Conservation (phyloP, 2,888 invertebrate genomes). For the Sicus ferrugineus region DNA sequence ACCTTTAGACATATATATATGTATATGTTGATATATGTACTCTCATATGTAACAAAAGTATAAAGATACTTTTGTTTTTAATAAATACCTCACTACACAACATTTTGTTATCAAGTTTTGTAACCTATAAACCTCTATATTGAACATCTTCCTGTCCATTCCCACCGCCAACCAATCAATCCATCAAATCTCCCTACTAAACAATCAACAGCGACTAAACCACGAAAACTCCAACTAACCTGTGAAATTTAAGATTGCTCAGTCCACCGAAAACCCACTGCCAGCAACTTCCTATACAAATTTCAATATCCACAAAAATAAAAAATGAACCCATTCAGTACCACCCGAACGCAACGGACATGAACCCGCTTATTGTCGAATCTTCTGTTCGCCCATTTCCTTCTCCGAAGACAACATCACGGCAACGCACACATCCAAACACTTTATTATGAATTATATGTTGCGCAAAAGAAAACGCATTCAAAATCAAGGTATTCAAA, state of each 20-base stretch:
- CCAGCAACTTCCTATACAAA: slow-evolving; percentile 32
- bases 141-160: background rate
- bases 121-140: background rate
- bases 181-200: background rate
- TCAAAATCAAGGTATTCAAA: slow-evolving; percentile 64
- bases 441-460: slow-evolving; percentile 62
- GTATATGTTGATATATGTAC: background rate
- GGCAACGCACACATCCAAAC: slow-evolving; percentile 58
- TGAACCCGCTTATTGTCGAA: slow-evolving; percentile 64
- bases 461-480: slow-evolving; percentile 64
- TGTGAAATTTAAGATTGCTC: slow-evolving; percentile 27
- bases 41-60: background rate
- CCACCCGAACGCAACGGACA: slow-evolving; percentile 59
- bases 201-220: slow-evolving; percentile 25
- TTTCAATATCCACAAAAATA: slow-evolving; percentile 35
- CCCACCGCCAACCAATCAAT: background rate
- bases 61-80: background rate
- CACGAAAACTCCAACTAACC: slow-evolving; percentile 33
- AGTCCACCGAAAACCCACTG: slow-evolving; percentile 26
- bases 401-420: slow-evolving; percentile 57
- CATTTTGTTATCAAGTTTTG: background rate
- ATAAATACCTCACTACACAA: background rate
- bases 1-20: no score
- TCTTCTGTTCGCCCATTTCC: slow-evolving; percentile 62
- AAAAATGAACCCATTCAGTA: slow-evolving; percentile 52